Percentiles rank a stretch among this genome's conserved stretches.
phyloP scores from a whole-genome alignment of 2,113 vertebrate species.

The Pygoscelis antarcticus region DNA sequence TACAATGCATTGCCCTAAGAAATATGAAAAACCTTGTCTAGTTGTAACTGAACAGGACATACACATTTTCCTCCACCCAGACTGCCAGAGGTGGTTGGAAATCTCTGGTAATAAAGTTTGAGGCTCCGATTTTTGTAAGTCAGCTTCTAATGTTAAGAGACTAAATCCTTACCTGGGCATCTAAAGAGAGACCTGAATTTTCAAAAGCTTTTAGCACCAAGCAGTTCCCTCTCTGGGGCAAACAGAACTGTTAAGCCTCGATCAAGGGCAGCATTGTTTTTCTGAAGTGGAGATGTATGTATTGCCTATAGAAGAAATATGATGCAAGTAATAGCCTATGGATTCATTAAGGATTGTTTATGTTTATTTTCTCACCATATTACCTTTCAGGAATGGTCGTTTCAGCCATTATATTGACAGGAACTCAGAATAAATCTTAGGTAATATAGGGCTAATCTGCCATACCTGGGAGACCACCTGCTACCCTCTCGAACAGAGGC shows the following conservation, averaged over 20 bases:
- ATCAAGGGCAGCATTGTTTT: neutral
- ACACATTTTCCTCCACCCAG: neutral
- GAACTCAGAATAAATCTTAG: constrained; percentile 33
- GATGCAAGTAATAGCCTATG: constrained; percentile 27
- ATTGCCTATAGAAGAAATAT: constrained; percentile 40
- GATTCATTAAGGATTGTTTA: constrained; percentile 55
- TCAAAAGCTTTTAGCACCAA: constrained; percentile 5
- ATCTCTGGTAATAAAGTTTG: neutral
- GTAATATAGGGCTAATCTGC: neutral
- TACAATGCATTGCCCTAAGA: neutral
- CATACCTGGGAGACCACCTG: constrained; percentile 47
- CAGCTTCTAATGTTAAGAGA: neutral
- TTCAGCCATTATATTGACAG: constrained; percentile 38
- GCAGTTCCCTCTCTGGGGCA: neutral
- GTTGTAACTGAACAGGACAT: neutral
- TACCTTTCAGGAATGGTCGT: neutral
- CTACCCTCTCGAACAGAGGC: neutral
- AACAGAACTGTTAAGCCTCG: neutral
- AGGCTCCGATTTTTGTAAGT: neutral
- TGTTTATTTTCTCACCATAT: constrained; percentile 34
- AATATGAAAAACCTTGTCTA: neutral
- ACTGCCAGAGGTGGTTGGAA: neutral
- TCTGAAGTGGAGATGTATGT: neutral
- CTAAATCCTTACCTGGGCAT: neutral
- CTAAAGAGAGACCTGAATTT: neutral